A percentile compares a stretch with the other conserved stretches of the same genome.
Conservation (phyloP, 2,797 vertebrate species). For the Oophaga sylvatica region DNA sequence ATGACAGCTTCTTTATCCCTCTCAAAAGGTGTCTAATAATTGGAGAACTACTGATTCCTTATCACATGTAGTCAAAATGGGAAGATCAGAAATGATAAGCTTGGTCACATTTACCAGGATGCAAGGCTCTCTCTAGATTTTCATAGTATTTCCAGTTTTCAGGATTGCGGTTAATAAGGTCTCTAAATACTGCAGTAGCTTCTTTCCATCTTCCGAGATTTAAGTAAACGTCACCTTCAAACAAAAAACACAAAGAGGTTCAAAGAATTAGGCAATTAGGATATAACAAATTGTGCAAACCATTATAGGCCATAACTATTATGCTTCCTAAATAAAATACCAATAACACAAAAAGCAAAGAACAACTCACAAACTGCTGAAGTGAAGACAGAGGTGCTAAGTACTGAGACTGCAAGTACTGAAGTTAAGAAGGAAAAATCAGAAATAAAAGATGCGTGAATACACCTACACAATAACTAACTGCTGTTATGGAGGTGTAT, state of each 20-base stretch:
- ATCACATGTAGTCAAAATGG: neutral
- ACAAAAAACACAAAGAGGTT: conserved; percentile 52
- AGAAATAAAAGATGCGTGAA: no score
- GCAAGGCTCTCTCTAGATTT: conserved; percentile 77
- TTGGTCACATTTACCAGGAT: conserved; percentile 73
- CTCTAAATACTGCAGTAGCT: conserved; percentile 75
- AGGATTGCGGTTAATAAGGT: conserved; percentile 77
- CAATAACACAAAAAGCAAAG: no score
- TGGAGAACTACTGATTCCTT: neutral
- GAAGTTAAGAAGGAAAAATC: no score
- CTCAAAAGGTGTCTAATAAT: neutral
- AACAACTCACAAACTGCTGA: no score
- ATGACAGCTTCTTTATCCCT: neutral
- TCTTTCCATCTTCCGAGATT: conserved; percentile 78
- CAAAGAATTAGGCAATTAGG: neutral
- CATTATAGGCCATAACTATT: neutral
- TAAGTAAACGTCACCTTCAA: conserved; percentile 77
- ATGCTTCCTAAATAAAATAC: no score
- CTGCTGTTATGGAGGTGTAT: no score
- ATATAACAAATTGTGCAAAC: neutral
- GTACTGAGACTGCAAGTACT: no score
- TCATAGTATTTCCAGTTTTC: conserved; percentile 81
- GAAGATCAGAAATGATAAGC: neutral
- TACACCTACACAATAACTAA: no score
- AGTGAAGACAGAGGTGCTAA: no score